Evolutionary conservation across 2,888 invertebrate species (phyloP).

Genomic region (Drosophila robusta): DNA sequence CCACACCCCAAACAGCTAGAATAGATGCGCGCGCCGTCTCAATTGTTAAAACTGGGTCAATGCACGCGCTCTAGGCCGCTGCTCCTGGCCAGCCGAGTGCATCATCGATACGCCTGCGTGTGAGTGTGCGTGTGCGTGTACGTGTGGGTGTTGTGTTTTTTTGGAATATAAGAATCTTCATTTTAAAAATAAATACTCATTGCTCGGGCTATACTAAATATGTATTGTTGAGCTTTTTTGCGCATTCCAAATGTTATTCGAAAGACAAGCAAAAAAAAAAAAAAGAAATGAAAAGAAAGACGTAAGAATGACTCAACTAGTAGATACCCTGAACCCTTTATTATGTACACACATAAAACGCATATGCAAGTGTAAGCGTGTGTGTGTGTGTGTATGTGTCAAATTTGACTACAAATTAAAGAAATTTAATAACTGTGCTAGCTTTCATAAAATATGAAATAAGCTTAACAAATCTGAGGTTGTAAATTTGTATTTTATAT

Average conservation of each 20-base stretch:
- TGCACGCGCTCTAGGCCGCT: conserved; percentile 36
- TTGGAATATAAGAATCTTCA: conserved; percentile 50
- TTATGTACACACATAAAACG: no score
- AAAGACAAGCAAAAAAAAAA: conserved; percentile 15
- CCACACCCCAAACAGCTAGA: neutral
- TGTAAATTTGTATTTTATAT: no score
- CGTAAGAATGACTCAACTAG: no score
- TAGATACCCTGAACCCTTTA: no score
- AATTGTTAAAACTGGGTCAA: conserved; percentile 57
- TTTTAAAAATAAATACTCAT: conserved; percentile 65
- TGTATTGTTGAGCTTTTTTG: conserved; percentile 33
- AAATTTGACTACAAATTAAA: no score
- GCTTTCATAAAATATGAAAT: no score
- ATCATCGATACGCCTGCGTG: conserved; percentile 9
- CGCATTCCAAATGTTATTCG: conserved; percentile 51
- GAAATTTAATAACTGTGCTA: no score
- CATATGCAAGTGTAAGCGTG: no score
- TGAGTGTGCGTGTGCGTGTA: neutral
- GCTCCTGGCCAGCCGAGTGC: conserved; percentile 32
- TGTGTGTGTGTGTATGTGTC: no score
- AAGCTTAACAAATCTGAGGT: no score
- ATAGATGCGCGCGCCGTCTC: conserved; percentile 24
- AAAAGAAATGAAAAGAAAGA: neutral
- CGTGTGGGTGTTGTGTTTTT: conserved; percentile 27
- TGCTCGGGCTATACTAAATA: conserved; percentile 25